These are phyloP conservation scores for Dicroscelio sp. DNA, from an alignment of 2,888 invertebrate genomes.

Conservation along the genomic window DNA sequence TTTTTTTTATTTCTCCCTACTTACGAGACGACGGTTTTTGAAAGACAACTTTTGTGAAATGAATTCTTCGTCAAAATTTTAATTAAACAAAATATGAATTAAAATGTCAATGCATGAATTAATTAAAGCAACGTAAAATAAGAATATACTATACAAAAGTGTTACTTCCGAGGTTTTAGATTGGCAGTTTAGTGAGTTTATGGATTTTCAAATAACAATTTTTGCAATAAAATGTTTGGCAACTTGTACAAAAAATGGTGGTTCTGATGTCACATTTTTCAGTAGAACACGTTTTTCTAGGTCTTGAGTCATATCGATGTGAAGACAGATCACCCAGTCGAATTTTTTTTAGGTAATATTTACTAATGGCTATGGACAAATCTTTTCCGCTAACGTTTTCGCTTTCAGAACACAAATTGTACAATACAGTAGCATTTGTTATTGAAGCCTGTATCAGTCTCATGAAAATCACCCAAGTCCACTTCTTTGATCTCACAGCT, in stretches of 20 bases:
- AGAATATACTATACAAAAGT: too few relatives aligned
- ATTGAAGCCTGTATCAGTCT: constrained; percentile 72
- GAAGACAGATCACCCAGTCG: not conserved
- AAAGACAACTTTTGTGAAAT: too few relatives aligned
- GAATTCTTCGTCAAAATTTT: too few relatives aligned
- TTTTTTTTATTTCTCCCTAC: too few relatives aligned
- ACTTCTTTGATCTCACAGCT: constrained; percentile 73
- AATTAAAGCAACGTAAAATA: too few relatives aligned
- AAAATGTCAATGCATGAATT: too few relatives aligned
- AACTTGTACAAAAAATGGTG: constrained; percentile 29
- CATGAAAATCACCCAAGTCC: constrained; percentile 75
- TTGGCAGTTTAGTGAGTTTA: too few relatives aligned
- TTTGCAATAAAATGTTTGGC: constrained; percentile 22
- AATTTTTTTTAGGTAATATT: constrained; percentile 1
- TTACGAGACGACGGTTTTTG: too few relatives aligned
- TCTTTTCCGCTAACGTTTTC: constrained; percentile 28
- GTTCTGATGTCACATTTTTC: constrained; percentile 25
- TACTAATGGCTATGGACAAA: constrained; percentile 11
- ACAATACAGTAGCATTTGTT: constrained; percentile 38
- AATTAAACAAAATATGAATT: too few relatives aligned
- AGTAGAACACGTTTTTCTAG: constrained; percentile 28
- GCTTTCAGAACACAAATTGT: constrained; percentile 7
- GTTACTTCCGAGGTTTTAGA: too few relatives aligned
- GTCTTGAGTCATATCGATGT: constrained; percentile 13
- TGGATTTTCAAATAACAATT: too few relatives aligned